These are phyloP conservation scores for Centrocercus urophasianus DNA, from an alignment of 2,113 vertebrate genomes.

Conservation along the genomic window DNA sequence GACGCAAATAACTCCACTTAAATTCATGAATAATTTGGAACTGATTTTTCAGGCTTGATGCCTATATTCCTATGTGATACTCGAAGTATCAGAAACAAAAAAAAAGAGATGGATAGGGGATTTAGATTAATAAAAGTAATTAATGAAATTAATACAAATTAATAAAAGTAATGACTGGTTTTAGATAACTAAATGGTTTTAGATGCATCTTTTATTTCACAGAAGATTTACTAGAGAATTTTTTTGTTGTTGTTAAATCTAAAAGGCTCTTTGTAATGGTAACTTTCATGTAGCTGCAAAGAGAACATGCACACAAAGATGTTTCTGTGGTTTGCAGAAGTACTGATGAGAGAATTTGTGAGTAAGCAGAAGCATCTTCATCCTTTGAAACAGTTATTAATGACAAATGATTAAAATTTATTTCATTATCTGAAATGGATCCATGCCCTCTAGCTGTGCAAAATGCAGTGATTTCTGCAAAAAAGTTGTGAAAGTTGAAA, in stretches of 20 bases:
- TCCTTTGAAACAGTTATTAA: not conserved
- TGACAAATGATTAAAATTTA: not conserved
- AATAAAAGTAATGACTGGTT: not conserved
- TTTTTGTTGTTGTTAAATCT: not conserved
- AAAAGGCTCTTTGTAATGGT: not conserved
- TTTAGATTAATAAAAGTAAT: not conserved
- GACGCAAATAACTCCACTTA: not conserved
- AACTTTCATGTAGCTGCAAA: accelerated
- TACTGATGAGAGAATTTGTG: not conserved
- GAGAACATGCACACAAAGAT: not conserved
- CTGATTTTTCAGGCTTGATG: not conserved
- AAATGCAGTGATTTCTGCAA: not conserved
- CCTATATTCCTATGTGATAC: not conserved
- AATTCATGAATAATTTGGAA: not conserved
- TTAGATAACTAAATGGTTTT: not conserved
- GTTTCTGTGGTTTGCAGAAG: not conserved
- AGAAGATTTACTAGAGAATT: not conserved
- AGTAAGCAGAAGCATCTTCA: not conserved
- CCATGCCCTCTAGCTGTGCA: not conserved
- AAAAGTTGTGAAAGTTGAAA: not conserved
- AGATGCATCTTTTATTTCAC: not conserved
- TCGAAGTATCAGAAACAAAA: not conserved
- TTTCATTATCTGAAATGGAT: not conserved
- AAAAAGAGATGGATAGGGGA: not conserved
- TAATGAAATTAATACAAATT: too few species aligned